phyloP scores from a whole-genome alignment of 2,888 invertebrate species.

The Metalampra italica region DNA sequence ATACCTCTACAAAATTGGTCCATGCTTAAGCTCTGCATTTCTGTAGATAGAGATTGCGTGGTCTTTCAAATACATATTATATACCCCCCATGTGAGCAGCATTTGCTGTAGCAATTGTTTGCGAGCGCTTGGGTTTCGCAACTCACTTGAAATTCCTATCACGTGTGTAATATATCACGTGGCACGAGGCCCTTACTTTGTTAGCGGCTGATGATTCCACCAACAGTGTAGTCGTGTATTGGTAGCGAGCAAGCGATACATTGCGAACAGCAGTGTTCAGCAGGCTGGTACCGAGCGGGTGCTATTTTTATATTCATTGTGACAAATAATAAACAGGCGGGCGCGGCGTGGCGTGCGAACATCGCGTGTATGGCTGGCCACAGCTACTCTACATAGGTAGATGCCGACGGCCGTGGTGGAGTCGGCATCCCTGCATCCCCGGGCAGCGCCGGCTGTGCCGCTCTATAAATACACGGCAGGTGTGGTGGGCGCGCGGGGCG shows the following conservation, averaged over 20 bases:
- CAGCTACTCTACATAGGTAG: conserved; percentile 38
- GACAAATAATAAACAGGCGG: conserved; percentile 54
- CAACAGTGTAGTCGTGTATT: conserved; percentile 13
- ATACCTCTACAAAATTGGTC: too few relatives aligned
- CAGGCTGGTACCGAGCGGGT: conserved; percentile 36
- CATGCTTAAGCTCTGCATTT: too few relatives aligned
- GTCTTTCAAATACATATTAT: too few relatives aligned
- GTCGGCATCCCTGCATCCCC: conserved; percentile 72
- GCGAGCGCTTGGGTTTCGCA: too few relatives aligned
- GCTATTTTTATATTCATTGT: conserved; percentile 65
- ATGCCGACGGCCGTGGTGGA: conserved; percentile 53
- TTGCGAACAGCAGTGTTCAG: conserved; percentile 24
- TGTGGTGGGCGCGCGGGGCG: conserved; percentile 59
- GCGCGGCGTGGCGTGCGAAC: conserved; percentile 31
- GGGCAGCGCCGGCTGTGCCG: conserved; percentile 58
- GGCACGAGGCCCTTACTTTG: not conserved
- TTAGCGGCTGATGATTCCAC: not conserved
- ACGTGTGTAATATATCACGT: not conserved
- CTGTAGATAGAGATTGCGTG: too few relatives aligned
- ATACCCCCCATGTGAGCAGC: not conserved
- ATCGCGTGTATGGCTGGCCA: conserved; percentile 32
- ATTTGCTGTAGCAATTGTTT: not conserved
- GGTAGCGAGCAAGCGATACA: conserved; percentile 16
- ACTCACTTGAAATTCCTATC: conserved; percentile 5
- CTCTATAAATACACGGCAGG: conserved; percentile 78